Evolutionary conservation across 2,797 vertebrate genomes (phyloP), one percentile per base, ranked within the genome.

Genomic region (Protonibea diacanthus): DNA sequence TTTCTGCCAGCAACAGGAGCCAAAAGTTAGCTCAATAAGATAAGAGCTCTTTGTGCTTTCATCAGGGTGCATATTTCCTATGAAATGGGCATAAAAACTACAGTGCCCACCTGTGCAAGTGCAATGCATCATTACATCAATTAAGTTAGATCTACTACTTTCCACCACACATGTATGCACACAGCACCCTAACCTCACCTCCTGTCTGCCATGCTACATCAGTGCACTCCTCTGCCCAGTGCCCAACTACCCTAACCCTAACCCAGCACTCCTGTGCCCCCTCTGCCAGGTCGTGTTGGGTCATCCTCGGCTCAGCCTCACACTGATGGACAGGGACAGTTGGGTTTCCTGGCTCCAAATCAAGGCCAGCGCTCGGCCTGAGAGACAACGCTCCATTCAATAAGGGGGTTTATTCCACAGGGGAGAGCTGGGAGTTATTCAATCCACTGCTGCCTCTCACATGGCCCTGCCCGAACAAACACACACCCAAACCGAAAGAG

Each of bases 281-380:
- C 52, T 53, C 29, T 56, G 75, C 62, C 68, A 74, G 86, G 85
- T 92, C 87, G 49, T 75, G 49, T 75, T 56, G 86, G 71, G 84
- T 92, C 86, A 86, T 77, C 74, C 74, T 67, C 55, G 63, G 78
- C 85, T 82, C 56, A 62, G 67, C 85, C 70, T 87, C 78, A 82
- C 64, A 80, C 86, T 92, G 90, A 92, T 91, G 78, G 91, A 92
- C 91, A 91, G 86, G 84, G 87, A 90, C 90, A 93, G 88, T 88
- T 92, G 91, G 78, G 72, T 87, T 89, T 89, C 82, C 86, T 92
- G 90, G 90, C 88, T 64, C 27, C 38, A 65, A 84, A 89, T 89
- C 86, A 87, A 90, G 87, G 86, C 78, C 79, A 72, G 64, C 15
- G 11, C 83, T 90, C 58, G 57, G 84, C 72, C 76, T 84, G 74